Evolutionary conservation across 2,113 vertebrate species (phyloP), one percentile per base, ranked within the genome.

Genomic region (Lepus americanus): DNA sequence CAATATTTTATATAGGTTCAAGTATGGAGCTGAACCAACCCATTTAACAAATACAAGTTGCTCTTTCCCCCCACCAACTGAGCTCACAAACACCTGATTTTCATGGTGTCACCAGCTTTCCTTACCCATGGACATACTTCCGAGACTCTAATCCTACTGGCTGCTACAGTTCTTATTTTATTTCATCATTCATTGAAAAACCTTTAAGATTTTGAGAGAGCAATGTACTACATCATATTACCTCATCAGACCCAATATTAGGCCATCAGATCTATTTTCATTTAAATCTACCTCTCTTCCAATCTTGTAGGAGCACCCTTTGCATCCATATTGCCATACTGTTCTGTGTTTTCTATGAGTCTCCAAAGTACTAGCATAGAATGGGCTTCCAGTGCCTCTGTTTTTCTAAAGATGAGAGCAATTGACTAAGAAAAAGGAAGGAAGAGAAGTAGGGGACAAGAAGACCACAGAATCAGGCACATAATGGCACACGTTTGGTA

Each of bases 301-400:
- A 59, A 44, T 64, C 63, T 76, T 25, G 6, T 87, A 94, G 55
- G 69, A 67, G n/a, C n/a, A 59, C 73, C 44, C 39, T 83, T 96
- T 87, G 51, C 39, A 59, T 33, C n/a, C 80, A 89, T 77, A 93
- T 83, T 84, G 72, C n/a, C 80, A 89, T 73, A 93, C 76, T 84
- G 72, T 72, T 94, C 89, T 95, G 67, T 61, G 64, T 73, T 93
- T 87, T 64, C 22, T 53, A 72, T 69, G 44, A 11, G 22, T 86
- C 69, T 77, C 63, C 20, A 92, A 94, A 61, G 33, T 39, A 59
- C 12, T 25, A 76, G 63, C n/a, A 44, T 4, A 79, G 55, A 89
- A 81, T 22, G 29, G n/a, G 51, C 49, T 93, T 67, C 44, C 33
- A 87, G 53, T 27, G 44, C 19, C 76, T 89, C 94, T 87, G n/a